Evolutionary conservation across 2,888 invertebrate genomes (phyloP), one percentile per base, ranked within the genome.

Genomic region (Machimus rusticus): DNA sequence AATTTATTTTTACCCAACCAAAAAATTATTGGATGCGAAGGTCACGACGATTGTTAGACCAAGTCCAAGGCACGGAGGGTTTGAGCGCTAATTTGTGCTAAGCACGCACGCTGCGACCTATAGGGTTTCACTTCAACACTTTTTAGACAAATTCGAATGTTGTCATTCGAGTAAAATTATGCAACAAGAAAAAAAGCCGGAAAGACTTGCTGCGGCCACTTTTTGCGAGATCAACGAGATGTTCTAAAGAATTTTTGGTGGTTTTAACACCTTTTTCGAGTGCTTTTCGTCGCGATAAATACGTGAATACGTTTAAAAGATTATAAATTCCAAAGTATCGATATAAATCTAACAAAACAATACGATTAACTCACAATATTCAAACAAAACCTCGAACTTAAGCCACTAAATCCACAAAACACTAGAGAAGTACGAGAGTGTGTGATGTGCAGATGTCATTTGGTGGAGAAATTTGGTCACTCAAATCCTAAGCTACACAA

Each of bases 111-210:
- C 31, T 51, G 9, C 4, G n/a, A 57, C 82, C 57, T 82, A 55
- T 82, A 34, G 19, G 66, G 82, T 82, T 82, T 82, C 82, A 82
- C 82, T n/a, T 31, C 23, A 19, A 51, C 57, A 82, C 31, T 66
- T 82, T 82, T 14, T 37, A 19, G 9, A 46, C 46, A 14, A 43
- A 43, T 85, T 23, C 31, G n/a, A 82, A 57, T 57, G 57, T 28
- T 85, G 43, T 85, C 43, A 74, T 23, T 85, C 74, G 43, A 31
- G 28, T 85, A 74, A 46, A 85, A 85, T 85, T 85, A 85, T 74
- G 85, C 85, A 85, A 85, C 46, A 46, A 82, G n/a, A 34, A 66
- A 51, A 78, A 57, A 84, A 84, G 82, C 82, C 82, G 82, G 82
- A 84, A 37, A 57, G 39, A 37, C 14, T 39, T 23, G 23, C 23